A percentile compares a stretch with the other conserved stretches of the same genome.
Evolutionary conservation across 1,140 invertebrate genomes (phyloP).

Genomic region (Anthonomus grandis): DNA sequence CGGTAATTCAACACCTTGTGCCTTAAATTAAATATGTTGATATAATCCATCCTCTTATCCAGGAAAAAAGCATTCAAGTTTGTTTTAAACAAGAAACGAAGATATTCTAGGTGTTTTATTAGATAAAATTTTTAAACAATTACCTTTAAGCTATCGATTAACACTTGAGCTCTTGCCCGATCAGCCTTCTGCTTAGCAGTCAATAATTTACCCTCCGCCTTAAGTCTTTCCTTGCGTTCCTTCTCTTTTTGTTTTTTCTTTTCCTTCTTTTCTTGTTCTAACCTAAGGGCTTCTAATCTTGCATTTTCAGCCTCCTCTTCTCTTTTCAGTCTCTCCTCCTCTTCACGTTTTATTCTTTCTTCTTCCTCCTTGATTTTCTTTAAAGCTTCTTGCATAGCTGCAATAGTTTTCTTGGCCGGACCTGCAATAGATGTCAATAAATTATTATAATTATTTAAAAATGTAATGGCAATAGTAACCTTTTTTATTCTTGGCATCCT

Average conservation of each 20-base stretch:
- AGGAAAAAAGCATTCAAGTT: no score
- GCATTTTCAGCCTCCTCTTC: conserved; percentile 72
- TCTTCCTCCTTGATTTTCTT: conserved; percentile 89
- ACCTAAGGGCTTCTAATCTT: conserved; percentile 65
- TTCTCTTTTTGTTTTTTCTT: conserved; percentile 94
- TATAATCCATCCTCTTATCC: neutral
- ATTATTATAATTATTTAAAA: neutral
- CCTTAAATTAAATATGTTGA: conserved; percentile 44
- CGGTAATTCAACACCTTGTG: conserved; percentile 68
- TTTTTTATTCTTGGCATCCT: conserved; percentile 50
- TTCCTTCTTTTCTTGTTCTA: conserved; percentile 86
- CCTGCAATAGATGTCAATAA: conserved; percentile 53
- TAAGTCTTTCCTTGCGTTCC: conserved; percentile 86
- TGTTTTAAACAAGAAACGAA: no score
- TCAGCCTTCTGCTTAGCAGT: conserved; percentile 92
- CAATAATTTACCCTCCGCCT: conserved; percentile 91
- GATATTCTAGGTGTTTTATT: no score
- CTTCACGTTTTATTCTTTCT: conserved; percentile 71
- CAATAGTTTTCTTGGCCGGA: conserved; percentile 74
- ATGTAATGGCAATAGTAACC: conserved; percentile 22
- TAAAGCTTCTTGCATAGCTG: conserved; percentile 85
- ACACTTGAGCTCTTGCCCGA: conserved; percentile 78
- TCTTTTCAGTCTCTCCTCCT: conserved; percentile 73
- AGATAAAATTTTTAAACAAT: neutral
- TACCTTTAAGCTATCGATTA: conserved; percentile 78